Percentiles rank a stretch among this genome's conserved stretches.
These are phyloP conservation scores for Sylvicola cinctus DNA, from an alignment of 2,888 invertebrate genomes.

Conservation along the genomic window DNA sequence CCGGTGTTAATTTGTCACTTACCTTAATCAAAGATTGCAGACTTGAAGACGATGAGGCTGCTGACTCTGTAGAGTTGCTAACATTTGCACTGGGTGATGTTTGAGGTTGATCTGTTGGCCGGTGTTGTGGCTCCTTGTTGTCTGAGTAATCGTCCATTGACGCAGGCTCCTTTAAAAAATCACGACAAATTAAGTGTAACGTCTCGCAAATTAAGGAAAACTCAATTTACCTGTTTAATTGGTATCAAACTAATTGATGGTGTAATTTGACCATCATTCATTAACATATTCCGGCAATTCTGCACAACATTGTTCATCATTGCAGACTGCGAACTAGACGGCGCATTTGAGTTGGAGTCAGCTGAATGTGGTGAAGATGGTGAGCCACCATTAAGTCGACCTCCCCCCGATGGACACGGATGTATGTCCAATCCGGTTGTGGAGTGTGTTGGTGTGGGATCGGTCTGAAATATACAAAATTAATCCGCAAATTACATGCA, in stretches of 20 bases:
- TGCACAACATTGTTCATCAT: slow-evolving; percentile 8
- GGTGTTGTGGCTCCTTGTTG: slow-evolving; percentile 11
- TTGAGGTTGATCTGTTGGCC: background rate
- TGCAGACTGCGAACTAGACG: slow-evolving; percentile 35
- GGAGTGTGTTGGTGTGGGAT: slow-evolving; percentile 8
- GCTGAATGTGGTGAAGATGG: slow-evolving; percentile 64
- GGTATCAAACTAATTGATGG: slow-evolving; percentile 73
- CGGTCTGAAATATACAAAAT: slow-evolving; percentile 4
- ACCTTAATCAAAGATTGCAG: slow-evolving; percentile 62
- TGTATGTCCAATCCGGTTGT: slow-evolving; percentile 9
- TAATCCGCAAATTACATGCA: background rate
- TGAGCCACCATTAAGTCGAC: slow-evolving; percentile 16
- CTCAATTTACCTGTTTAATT: slow-evolving; percentile 44
- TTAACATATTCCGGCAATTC: slow-evolving; percentile 13
- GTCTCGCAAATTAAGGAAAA: slow-evolving; percentile 4
- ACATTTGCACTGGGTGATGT: slow-evolving; percentile 25
- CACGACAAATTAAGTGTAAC: background rate
- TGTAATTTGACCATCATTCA: slow-evolving; percentile 38
- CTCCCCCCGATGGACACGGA: slow-evolving; percentile 6
- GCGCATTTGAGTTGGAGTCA: slow-evolving; percentile 52
- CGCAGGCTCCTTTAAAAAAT: slow-evolving; percentile 11
- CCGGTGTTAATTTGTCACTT: slow-evolving; percentile 3
- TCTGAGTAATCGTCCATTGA: slow-evolving; percentile 11
- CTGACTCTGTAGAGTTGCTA: slow-evolving; percentile 16
- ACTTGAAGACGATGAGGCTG: slow-evolving; percentile 41